Percentiles rank a stretch among this genome's conserved stretches.
Evolutionary conservation across 2,113 vertebrate species (phyloP).

Genomic region (Vidua chalybeata): DNA sequence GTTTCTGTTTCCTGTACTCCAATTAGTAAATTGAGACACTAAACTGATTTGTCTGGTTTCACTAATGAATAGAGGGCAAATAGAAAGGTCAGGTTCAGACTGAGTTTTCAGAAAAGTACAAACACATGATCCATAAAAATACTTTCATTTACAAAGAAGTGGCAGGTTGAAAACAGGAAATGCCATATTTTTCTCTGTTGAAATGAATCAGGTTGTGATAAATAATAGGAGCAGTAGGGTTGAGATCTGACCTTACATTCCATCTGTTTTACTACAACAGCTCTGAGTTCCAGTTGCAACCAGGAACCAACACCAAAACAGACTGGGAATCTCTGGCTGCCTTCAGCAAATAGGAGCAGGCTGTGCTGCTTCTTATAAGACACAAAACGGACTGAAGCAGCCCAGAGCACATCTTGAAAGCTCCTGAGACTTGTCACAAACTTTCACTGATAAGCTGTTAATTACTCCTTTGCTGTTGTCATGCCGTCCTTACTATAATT

Average conservation of each 20-base stretch:
- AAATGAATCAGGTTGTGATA: background rate
- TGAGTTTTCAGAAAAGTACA: background rate
- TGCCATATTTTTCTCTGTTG: background rate
- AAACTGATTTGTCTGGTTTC: background rate
- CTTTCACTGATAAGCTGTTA: background rate
- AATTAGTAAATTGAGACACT: background rate
- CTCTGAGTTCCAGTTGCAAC: background rate
- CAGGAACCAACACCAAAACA: background rate
- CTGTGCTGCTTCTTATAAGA: accelerated
- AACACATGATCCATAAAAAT: background rate
- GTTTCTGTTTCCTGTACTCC: background rate
- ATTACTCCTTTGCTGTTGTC: background rate
- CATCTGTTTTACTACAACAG: background rate
- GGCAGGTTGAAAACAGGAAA: background rate
- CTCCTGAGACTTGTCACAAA: background rate
- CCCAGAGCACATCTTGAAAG: background rate
- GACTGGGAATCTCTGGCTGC: background rate
- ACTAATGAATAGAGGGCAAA: background rate
- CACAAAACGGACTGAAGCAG: background rate
- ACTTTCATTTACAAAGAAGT: background rate
- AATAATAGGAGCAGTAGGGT: background rate
- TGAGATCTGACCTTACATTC: background rate
- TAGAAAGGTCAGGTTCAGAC: background rate
- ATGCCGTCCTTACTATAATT: background rate
- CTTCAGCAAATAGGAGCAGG: background rate